A percentile compares a stretch with the other conserved stretches of the same genome.
Conservation (phyloP, 2,797 vertebrate species). For the Chelon labrosus region DNA sequence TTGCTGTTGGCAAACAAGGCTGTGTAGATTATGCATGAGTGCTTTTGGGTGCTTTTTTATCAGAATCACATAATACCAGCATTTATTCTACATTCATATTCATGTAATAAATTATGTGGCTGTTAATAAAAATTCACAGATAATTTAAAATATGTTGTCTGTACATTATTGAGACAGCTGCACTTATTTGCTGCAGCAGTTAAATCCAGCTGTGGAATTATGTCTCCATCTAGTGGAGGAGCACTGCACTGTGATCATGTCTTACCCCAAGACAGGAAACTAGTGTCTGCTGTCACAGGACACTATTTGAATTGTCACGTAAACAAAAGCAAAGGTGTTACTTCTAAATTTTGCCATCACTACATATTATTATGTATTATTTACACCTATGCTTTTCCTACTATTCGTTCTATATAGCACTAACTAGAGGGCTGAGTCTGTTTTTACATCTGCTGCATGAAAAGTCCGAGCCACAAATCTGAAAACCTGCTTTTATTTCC, state of each 20-base stretch:
- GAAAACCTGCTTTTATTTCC: not conserved
- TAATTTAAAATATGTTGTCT: slow-evolving; percentile 16
- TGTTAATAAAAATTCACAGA: slow-evolving; percentile 43
- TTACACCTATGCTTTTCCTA: not conserved
- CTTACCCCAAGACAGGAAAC: no score
- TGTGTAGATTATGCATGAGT: slow-evolving; percentile 36
- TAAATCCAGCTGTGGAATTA: not conserved
- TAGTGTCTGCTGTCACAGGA: not conserved
- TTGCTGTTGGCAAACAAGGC: slow-evolving; percentile 32
- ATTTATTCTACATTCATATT: slow-evolving; percentile 31
- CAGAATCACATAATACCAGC: slow-evolving; percentile 29
- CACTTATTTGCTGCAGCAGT: slow-evolving; percentile 10
- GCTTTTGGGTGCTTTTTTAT: slow-evolving; percentile 47
- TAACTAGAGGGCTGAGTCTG: not conserved
- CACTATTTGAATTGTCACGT: not conserved
- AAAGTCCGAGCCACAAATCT: no score
- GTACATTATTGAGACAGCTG: slow-evolving; percentile 16
- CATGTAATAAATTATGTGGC: slow-evolving; percentile 21
- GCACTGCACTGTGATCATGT: not conserved
- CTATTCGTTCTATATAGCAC: no score
- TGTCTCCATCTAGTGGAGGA: slow-evolving; percentile 18
- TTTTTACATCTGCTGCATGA: not conserved
- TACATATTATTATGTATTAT: no score
- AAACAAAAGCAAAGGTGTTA: not conserved
- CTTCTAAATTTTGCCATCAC: no score